Conservation (phyloP, 1,140 invertebrate species). For the Riptortus pedestris region DNA sequence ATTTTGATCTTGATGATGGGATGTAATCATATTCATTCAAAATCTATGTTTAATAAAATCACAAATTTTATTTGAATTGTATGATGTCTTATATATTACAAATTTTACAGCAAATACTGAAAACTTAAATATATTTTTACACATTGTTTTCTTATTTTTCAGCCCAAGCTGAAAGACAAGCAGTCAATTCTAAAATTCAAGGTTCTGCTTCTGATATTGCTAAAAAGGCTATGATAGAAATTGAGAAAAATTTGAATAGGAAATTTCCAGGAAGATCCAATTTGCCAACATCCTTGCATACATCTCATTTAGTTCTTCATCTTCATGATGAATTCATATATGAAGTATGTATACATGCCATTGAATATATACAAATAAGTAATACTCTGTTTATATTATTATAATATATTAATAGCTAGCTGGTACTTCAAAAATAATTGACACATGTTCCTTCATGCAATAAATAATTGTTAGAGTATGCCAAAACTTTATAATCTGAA, state of each 20-base stretch:
- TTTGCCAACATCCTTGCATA: constrained; percentile 2
- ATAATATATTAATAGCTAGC: constrained; percentile 35
- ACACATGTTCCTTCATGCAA: constrained; percentile 2
- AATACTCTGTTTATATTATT: too few relatives aligned
- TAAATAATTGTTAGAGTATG: not conserved
- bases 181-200: constrained; percentile 89
- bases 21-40: too few relatives aligned
- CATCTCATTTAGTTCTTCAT: constrained; percentile 65
- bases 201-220: constrained; percentile 92
- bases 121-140: constrained; percentile 31
- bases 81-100: too few relatives aligned
- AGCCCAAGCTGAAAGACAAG: constrained; percentile 88
- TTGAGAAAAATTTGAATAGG: constrained; percentile 47
- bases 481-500: not conserved
- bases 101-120: too few relatives aligned
- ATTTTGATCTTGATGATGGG: too few relatives aligned
- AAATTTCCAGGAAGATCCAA: constrained; percentile 29
- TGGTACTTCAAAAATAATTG: not conserved
- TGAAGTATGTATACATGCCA: constrained; percentile 51
- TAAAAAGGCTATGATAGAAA: constrained; percentile 76
- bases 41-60: too few relatives aligned
- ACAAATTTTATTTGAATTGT: too few relatives aligned
- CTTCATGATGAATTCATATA: constrained; percentile 94
- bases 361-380: constrained; percentile 9
- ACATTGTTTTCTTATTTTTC: constrained; percentile 14